Base-by-base conservation (phyloP, 92 coral and sea anemone species). In the Desmophyllum pertusum region DNA sequence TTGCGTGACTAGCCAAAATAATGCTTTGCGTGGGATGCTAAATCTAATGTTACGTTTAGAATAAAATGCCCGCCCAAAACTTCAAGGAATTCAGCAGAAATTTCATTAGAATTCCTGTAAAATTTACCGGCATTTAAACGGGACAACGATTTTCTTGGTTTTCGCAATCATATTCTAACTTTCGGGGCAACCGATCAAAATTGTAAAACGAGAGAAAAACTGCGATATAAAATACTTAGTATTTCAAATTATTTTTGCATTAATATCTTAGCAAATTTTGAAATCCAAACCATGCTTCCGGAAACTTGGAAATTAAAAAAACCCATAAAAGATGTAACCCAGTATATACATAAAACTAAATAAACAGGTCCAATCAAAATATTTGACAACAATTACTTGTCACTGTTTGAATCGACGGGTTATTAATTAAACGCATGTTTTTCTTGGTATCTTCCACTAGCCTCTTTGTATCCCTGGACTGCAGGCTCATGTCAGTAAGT, bases 311-410 rank as follows among this genome's bases (percentile, higher is more conserved):
- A 52, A 50, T 78, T 46, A 80, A 36, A 86, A 63, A 70, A 29
- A 21, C 71, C 62, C 1, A 61, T 23, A 69, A 59, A 78, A 77
- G 6, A 48, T 55, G 18, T 2, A 66, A 14, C 30, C 25, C 41
- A 36, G 35, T 46, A 64, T 62, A 18, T 43, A 68, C 67, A 69
- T 39, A 38, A 39, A 74, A 45, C 71, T 38, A 29, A 65, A n/a
- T n/a, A n/a, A 46, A 18, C 13, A 37, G 31, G 41, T 7, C 17
- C 11, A 33, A 33, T 86, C 75, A 96, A 90, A 96, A 92, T 64
- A 96, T 96, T 70, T 94, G 98, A 87, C 99, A 96, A 75, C 99
- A 96, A 18, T 91, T 91, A 79, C 99, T 96, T 19, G 95, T 92
- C 1, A 96, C 99, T 31, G 93, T 81, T 52, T 73, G 86, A 43